phyloP scores from a whole-genome alignment of 2,888 invertebrate species.

The Cephalotes varians region DNA sequence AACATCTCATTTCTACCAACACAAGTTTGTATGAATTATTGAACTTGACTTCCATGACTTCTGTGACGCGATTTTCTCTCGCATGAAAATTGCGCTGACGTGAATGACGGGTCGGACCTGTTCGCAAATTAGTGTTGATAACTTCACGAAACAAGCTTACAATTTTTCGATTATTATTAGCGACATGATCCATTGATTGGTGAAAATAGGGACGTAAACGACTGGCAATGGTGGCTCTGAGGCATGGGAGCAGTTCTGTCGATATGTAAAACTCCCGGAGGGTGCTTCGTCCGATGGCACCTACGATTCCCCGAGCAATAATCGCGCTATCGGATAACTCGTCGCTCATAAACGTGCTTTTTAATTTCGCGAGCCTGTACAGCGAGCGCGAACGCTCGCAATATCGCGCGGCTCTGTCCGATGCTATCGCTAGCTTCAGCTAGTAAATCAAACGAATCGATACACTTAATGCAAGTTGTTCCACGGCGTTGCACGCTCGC shows the following conservation, averaged over 20 bases:
- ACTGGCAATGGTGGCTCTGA: not conserved
- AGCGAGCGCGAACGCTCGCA: not conserved
- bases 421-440: not conserved
- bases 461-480: constrained; percentile 33
- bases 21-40: not conserved
- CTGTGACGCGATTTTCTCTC: not conserved
- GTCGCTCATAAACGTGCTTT: constrained; percentile 38
- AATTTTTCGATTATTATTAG: not conserved
- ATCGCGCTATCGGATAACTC: not conserved
- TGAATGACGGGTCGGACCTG: not conserved
- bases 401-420: not conserved
- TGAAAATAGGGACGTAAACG: constrained; percentile 12
- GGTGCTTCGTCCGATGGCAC: not conserved
- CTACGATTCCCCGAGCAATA: constrained; percentile 25
- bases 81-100: constrained; percentile 4
- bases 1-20: not conserved
- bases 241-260: not conserved
- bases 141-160: not conserved
- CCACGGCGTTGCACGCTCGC: constrained; percentile 17
- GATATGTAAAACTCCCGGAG: constrained; percentile 17
- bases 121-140: constrained; percentile 27
- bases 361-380: constrained; percentile 28
- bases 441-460: constrained; percentile 44
- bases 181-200: constrained; percentile 4
- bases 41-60: not conserved